Base-by-base conservation (phyloP, 2,797 vertebrate genomes). In the Clarias fuscus region DNA sequence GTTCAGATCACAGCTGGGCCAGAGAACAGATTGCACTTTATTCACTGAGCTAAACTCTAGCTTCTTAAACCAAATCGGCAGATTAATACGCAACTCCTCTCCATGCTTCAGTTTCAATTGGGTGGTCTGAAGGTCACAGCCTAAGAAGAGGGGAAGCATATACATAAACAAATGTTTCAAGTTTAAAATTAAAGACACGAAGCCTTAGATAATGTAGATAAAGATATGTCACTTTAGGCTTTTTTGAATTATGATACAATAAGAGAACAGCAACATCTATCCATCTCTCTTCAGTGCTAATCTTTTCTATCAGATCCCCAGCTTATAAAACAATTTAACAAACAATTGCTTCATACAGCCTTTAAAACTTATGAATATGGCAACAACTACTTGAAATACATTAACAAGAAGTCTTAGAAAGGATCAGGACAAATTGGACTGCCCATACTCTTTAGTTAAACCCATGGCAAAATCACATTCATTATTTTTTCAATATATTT, bases 31-130 rank as follows among this genome's bases (percentile, higher is more conserved):
- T 2, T 40, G 30, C 0, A 58, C 84, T 0, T 90, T 33, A 24
- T 91, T 73, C 0, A 76, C 70, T 14, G 92, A 88, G 1, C 0
- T 82, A 72, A 95, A 94, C 70, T 91, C 90, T 84, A 95, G 88
- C 65, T 68, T 82, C 11, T 82, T 75, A 24, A 89, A 0, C 91
- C 87, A 0, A 78, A 93, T 92, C 0, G 91, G 88, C 56, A 95
- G 90, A 68, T 88, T 90, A 86, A 95, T 93, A 86, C 89, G 92
- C 56, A 95, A 85, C n/a, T 68, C n/a, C 43, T 82, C 10, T 5
- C 80, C 64, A 3, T 82, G 80, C 27, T 14, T 68, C 43, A 68
- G n/a, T 33, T 56, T 56, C 18, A 68, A 1, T 33, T 6, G 8
- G 14, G 64, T 82, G 17, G 64, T 56, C 10, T 68, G 53, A 33